A percentile compares a stretch with the other conserved stretches of the same genome.
Conservation (phyloP, 2,888 invertebrate genomes). For the Rotaria macrura region DNA sequence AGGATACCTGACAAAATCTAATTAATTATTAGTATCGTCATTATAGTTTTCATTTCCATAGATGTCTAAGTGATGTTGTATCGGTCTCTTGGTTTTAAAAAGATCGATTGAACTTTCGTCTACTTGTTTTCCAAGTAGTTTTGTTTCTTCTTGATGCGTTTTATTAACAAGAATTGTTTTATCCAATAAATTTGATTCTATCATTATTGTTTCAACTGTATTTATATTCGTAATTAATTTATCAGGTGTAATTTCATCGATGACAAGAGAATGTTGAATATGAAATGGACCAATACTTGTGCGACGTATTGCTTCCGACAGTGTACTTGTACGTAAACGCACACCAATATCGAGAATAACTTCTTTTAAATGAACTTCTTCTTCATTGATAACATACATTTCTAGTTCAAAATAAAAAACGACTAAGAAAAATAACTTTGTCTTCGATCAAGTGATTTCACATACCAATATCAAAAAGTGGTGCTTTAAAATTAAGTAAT, state of each 20-base stretch:
- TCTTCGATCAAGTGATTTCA: too few relatives aligned
- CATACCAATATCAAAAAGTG: constrained; percentile 1
- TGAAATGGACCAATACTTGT: background rate
- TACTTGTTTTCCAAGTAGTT: background rate
- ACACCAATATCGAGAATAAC: constrained; percentile 13
- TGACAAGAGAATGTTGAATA: background rate
- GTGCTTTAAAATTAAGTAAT: background rate
- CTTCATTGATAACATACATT: background rate
- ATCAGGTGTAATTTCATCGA: constrained; percentile 11
- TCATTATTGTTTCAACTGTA: background rate
- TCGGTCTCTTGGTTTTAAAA: background rate
- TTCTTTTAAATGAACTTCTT: constrained; percentile 17
- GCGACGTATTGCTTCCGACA: background rate
- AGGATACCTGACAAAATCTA: background rate
- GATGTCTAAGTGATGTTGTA: background rate
- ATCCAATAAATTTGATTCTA: background rate
- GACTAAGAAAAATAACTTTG: background rate
- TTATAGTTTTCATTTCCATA: background rate
- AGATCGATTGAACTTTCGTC: background rate
- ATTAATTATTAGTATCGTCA: background rate
- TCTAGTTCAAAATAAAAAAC: background rate
- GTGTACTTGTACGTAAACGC: constrained; percentile 18
- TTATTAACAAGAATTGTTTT: background rate
- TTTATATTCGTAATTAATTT: background rate
- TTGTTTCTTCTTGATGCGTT: background rate